Evolutionary conservation across 2,797 vertebrate species (phyloP), one percentile per base, ranked within the genome.

Genomic region (Muscicapa comitata): DNA sequence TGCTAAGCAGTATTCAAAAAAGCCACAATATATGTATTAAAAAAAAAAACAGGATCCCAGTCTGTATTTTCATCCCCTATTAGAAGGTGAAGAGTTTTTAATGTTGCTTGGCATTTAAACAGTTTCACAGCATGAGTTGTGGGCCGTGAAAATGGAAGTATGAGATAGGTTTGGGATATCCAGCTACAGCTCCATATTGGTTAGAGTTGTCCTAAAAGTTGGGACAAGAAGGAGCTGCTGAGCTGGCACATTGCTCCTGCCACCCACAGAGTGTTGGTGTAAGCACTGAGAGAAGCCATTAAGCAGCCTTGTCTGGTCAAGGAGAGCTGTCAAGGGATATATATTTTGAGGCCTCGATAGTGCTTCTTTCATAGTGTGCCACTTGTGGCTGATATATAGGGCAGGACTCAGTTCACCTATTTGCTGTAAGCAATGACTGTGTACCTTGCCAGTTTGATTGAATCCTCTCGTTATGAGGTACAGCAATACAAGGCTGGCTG

Each of bases 181-280:
- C 51, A 87, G 48, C 18, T 47, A 28, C 13, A 68, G 20, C 17
- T 33, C 21, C 2, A 0, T 58, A 72, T 77, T 31, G 40, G 26
- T 59, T 70, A 51, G 25, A 58, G 35, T 5, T 51, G 48, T 87
- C 57, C 54, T 72, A 62, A 81, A 89, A 58, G 9, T 8, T 57
- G 81, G 59, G 40, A 89, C 25, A 58, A 76, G 35, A 51, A 86
- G 80, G 55, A 94, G 55, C 35, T 94, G 77, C 81, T 88, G 80
- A 93, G 66, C 50, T 61, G 72, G 77, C 72, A 63, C 2, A 1
- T 37, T 37, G 43, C 38, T 88, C 23, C 68, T 86, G 65, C 65
- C 74, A 79, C 50, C 73, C 78, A 74, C 5, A 3, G 45, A 68
- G 19, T 25, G 54, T 80, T 67, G 70, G n/a, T 3, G 1, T 67